phyloP scores from a whole-genome alignment of 2,888 invertebrate species.

The Noctua fimbriata region DNA sequence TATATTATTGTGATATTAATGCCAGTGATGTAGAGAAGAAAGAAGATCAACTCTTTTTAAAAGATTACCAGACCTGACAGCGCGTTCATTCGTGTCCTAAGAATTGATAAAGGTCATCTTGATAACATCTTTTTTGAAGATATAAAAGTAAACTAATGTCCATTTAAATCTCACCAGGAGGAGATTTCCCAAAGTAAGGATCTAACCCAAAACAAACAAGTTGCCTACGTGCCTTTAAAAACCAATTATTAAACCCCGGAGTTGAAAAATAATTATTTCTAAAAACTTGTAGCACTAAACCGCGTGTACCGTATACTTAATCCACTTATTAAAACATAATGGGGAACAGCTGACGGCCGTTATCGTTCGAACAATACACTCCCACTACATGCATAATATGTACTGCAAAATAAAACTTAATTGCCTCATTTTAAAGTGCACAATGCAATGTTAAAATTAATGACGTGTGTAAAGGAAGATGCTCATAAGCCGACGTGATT shows the following conservation, averaged over 20 bases:
- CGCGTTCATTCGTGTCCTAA: neutral
- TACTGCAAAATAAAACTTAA: slow-evolving; percentile 59
- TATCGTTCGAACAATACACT: slow-evolving; percentile 59
- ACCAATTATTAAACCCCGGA: slow-evolving; percentile 4
- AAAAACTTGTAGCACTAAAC: slow-evolving; percentile 46
- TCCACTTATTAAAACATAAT: slow-evolving; percentile 65
- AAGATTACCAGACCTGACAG: neutral
- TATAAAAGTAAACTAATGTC: neutral
- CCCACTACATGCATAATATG: slow-evolving; percentile 29
- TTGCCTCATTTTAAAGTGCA: slow-evolving; percentile 49
- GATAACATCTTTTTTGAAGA: neutral
- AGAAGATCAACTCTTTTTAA: neutral
- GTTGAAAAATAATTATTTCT: slow-evolving; percentile 33
- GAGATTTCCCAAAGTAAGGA: neutral
- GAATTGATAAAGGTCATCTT: neutral
- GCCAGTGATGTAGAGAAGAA: neutral
- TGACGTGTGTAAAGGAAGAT: slow-evolving; percentile 48
- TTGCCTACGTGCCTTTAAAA: neutral
- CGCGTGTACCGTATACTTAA: slow-evolving; percentile 52
- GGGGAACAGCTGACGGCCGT: slow-evolving; percentile 65
- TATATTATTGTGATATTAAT: neutral
- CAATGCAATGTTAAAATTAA: slow-evolving; percentile 62
- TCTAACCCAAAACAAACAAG: slow-evolving; percentile 7
- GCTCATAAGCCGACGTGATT: slow-evolving; percentile 38
- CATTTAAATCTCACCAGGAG: neutral